These are phyloP conservation scores for Brachionus koreanus DNA, from an alignment of 1,140 invertebrate genomes.

Conservation along the genomic window DNA sequence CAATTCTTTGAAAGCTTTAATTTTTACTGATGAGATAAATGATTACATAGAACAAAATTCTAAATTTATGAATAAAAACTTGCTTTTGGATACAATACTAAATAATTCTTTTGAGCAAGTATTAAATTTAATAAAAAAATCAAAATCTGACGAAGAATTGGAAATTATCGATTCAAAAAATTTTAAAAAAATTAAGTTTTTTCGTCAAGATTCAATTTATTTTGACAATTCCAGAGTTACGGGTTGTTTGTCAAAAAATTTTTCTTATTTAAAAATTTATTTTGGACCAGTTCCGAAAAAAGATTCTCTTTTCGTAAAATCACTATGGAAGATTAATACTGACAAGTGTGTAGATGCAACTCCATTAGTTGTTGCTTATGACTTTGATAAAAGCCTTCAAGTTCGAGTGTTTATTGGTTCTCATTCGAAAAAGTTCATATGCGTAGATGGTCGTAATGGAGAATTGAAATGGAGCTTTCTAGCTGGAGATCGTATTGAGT, in stretches of 20 bases:
- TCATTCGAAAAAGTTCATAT: conserved; percentile 64
- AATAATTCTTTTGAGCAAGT: conserved; percentile 48
- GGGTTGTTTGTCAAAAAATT: conserved; percentile 47
- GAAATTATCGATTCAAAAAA: not conserved
- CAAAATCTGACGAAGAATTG: not conserved
- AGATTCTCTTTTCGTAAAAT: not conserved
- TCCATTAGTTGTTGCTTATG: conserved; percentile 61
- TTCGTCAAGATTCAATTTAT: not conserved
- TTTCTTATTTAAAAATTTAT: not conserved
- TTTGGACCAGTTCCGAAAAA: not conserved
- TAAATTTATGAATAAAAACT: not conserved
- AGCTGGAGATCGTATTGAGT: conserved; percentile 63
- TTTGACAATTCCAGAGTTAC: conserved; percentile 12
- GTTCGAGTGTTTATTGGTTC: conserved; percentile 61
- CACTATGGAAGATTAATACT: conserved; percentile 62
- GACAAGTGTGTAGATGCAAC: conserved; percentile 69
- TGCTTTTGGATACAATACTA: conserved; percentile 51
- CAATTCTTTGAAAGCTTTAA: conserved; percentile 58
- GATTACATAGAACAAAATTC: conserved; percentile 45
- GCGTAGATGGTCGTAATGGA: conserved; percentile 58
- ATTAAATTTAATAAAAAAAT: conserved; percentile 45
- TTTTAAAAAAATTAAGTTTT: not conserved
- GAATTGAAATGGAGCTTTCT: conserved; percentile 54
- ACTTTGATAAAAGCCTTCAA: not conserved
- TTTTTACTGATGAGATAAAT: conserved; percentile 49